Conservation (phyloP, 2,888 invertebrate genomes). For the Parelbella ahira region DNA sequence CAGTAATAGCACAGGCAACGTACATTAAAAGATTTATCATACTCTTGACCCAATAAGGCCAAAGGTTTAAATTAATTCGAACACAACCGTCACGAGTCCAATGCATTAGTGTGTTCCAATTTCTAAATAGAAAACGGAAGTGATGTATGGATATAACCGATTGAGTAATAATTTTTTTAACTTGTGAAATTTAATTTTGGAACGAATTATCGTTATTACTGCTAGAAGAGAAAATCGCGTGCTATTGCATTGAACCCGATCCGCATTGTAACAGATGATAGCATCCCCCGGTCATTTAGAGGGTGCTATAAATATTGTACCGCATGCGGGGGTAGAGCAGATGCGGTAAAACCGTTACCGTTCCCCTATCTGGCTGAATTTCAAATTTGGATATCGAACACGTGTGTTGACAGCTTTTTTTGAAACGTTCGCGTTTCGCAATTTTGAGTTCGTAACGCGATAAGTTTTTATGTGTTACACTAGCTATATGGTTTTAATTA, state of each 20-base stretch:
- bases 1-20: too few species aligned
- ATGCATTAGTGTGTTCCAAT: too few species aligned
- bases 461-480: slow-evolving; percentile 3
- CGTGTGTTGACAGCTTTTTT: slow-evolving; percentile 73
- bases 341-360: slow-evolving; percentile 68
- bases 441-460: slow-evolving; percentile 3
- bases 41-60: too few species aligned
- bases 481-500: background rate
- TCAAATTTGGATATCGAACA: slow-evolving; percentile 61
- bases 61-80: too few species aligned
- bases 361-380: slow-evolving; percentile 68
- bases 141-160: too few species aligned
- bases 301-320: slow-evolving; percentile 43
- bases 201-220: background rate
- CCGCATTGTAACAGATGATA: slow-evolving; percentile 50
- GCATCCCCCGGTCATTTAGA: slow-evolving; percentile 39
- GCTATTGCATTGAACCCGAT: slow-evolving; percentile 38
- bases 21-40: too few species aligned
- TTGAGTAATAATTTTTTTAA: too few species aligned
- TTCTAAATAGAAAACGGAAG: too few species aligned
- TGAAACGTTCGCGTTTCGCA: slow-evolving; percentile 28
- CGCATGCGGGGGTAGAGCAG: slow-evolving; percentile 55
- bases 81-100: too few species aligned
- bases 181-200: too few species aligned
- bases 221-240: slow-evolving; percentile 38